Conservation (phyloP, 2,113 vertebrate genomes). For the Corythornis cristatus region DNA sequence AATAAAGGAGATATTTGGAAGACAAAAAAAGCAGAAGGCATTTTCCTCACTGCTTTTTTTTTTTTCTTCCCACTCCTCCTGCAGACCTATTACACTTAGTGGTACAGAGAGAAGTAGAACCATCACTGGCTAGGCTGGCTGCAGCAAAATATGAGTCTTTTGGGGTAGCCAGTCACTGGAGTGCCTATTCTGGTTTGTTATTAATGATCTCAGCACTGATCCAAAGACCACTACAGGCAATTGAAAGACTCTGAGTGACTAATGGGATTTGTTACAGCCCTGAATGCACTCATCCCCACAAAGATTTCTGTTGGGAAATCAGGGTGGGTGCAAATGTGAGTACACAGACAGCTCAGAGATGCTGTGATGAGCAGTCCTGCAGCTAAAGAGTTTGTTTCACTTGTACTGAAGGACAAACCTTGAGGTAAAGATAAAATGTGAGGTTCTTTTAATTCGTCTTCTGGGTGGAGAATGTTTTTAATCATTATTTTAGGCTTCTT, state of each 20-base stretch:
- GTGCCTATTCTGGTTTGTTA: background rate
- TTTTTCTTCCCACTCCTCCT: background rate
- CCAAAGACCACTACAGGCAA: background rate
- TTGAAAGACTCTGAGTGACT: background rate
- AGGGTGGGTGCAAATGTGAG: background rate
- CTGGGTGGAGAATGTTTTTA: background rate
- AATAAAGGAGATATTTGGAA: background rate
- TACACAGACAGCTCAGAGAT: background rate
- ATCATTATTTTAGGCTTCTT: background rate
- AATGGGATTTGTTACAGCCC: background rate
- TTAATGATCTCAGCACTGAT: background rate
- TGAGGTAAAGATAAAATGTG: background rate
- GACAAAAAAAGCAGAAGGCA: background rate
- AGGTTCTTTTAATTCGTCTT: background rate
- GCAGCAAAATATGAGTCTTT: background rate
- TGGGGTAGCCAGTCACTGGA: background rate
- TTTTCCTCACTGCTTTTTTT: slow-evolving; percentile 9
- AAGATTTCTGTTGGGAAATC: slow-evolving; percentile 36
- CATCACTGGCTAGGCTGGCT: background rate
- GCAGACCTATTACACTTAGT: background rate
- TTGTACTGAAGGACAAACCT: background rate
- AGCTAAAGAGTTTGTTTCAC: background rate
- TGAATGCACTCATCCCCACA: background rate
- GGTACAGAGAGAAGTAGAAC: background rate
- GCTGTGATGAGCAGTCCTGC: background rate